phyloP scores from a whole-genome alignment of 2,113 vertebrate genomes.

The Coregonus clupeaformis region DNA sequence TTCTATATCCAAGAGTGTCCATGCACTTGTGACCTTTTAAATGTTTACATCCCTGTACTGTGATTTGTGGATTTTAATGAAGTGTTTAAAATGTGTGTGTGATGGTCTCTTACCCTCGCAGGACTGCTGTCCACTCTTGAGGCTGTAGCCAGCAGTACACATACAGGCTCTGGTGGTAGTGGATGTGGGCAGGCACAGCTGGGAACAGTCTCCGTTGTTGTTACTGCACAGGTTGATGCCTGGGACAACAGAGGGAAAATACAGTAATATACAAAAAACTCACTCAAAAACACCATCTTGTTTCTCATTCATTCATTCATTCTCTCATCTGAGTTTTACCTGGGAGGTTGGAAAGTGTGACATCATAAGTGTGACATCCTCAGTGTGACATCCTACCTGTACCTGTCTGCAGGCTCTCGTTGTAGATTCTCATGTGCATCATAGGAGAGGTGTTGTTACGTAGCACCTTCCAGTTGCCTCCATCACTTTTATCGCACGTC shows the following conservation, averaged over 20 bases:
- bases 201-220: slow-evolving; percentile 93
- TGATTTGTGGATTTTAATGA: too few relatives aligned
- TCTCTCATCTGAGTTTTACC: background rate
- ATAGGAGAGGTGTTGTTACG: slow-evolving; percentile 92
- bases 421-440: slow-evolving; percentile 98
- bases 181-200: slow-evolving; percentile 93
- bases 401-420: slow-evolving; percentile 83
- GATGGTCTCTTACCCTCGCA: slow-evolving; percentile 80
- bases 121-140: slow-evolving; percentile 89
- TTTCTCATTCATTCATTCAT: background rate
- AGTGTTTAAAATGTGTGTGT: background rate
- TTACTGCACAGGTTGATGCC: slow-evolving; percentile 89
- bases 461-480: slow-evolving; percentile 78
- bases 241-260: slow-evolving; percentile 35
- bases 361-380: background rate
- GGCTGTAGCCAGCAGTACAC: slow-evolving; percentile 96
- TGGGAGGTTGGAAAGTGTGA: background rate
- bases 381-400: slow-evolving; percentile 42
- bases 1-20: background rate
- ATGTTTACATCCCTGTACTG: too few relatives aligned
- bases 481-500: slow-evolving; percentile 89
- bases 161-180: slow-evolving; percentile 87
- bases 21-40: too few relatives aligned
- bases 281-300: background rate
- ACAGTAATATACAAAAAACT: background rate